These are phyloP conservation scores for Tichodroma muraria DNA, from an alignment of 2,113 vertebrate species.

Conservation along the genomic window DNA sequence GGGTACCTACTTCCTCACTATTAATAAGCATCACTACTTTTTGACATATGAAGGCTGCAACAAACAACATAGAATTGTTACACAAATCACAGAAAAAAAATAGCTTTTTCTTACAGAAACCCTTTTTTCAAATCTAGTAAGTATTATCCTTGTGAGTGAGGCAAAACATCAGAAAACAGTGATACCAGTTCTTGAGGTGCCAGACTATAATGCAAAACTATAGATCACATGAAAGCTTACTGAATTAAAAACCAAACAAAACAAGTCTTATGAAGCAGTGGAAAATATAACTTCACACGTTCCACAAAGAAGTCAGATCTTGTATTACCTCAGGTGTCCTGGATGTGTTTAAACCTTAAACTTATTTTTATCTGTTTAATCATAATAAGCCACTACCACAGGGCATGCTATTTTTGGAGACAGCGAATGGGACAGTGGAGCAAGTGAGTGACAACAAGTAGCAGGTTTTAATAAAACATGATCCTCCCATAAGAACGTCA, in stretches of 20 bases:
- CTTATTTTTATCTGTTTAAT: slow-evolving; percentile 77
- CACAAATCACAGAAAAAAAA: not conserved
- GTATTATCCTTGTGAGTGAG: not conserved
- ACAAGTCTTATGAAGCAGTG: slow-evolving; percentile 54
- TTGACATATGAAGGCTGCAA: not conserved
- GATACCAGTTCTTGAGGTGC: not conserved
- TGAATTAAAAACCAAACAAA: slow-evolving; percentile 67
- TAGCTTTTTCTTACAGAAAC: not conserved
- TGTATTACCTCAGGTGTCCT: slow-evolving; percentile 63
- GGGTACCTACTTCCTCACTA: not conserved
- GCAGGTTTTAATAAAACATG: slow-evolving; percentile 71
- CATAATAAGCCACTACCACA: slow-evolving; percentile 59
- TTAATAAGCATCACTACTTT: not conserved
- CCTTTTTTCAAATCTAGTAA: not conserved
- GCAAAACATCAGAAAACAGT: not conserved
- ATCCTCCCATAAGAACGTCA: slow-evolving; percentile 33
- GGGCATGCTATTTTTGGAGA: slow-evolving; percentile 73
- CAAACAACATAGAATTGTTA: not conserved
- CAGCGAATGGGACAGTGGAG: slow-evolving; percentile 40
- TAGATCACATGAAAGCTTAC: slow-evolving; percentile 13
- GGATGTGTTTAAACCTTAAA: slow-evolving; percentile 62
- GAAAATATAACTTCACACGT: slow-evolving; percentile 65
- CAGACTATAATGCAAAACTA: not conserved
- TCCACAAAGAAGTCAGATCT: slow-evolving; percentile 63
- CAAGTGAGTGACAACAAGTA: slow-evolving; percentile 67